Evolutionary conservation across 1,140 invertebrate genomes (phyloP).

Genomic region (Dreissena polymorpha): DNA sequence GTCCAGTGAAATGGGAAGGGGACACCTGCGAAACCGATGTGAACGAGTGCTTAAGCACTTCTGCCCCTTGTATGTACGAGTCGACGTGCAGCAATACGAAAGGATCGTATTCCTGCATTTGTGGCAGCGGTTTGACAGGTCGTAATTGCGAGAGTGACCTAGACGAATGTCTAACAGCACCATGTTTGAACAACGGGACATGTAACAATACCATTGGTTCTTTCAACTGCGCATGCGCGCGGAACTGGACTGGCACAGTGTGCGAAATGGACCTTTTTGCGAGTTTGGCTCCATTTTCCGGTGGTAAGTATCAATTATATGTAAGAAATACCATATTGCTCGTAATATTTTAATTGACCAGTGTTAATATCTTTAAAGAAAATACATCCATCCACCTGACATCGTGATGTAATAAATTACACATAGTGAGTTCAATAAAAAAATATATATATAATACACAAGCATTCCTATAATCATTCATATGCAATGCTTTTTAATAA

Average conservation of each 20-base stretch:
- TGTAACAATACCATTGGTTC: slow-evolving; percentile 6
- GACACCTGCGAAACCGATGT: slow-evolving; percentile 30
- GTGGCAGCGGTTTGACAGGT: neutral
- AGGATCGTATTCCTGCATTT: neutral
- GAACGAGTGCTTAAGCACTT: neutral
- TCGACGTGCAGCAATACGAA: neutral
- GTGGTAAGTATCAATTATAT: too few relatives aligned
- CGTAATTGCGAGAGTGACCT: slow-evolving; percentile 6
- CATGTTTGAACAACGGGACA: slow-evolving; percentile 9
- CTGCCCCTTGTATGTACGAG: neutral
- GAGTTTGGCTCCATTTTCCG: too few relatives aligned
- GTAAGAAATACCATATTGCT: too few relatives aligned
- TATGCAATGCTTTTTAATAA: too few relatives aligned
- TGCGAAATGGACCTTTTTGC: neutral
- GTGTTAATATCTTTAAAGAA: too few relatives aligned
- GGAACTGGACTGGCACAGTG: neutral
- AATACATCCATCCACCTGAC: too few relatives aligned
- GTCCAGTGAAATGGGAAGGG: slow-evolving; percentile 31
- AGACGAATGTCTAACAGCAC: slow-evolving; percentile 17
- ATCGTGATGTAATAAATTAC: too few relatives aligned
- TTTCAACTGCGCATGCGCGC: neutral
- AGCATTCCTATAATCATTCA: too few relatives aligned
- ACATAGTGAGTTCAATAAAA: too few relatives aligned
- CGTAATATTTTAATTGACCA: too few relatives aligned
- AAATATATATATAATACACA: too few relatives aligned